phyloP scores from a whole-genome alignment of 1,140 invertebrate species.

The Cydia splendana region DNA sequence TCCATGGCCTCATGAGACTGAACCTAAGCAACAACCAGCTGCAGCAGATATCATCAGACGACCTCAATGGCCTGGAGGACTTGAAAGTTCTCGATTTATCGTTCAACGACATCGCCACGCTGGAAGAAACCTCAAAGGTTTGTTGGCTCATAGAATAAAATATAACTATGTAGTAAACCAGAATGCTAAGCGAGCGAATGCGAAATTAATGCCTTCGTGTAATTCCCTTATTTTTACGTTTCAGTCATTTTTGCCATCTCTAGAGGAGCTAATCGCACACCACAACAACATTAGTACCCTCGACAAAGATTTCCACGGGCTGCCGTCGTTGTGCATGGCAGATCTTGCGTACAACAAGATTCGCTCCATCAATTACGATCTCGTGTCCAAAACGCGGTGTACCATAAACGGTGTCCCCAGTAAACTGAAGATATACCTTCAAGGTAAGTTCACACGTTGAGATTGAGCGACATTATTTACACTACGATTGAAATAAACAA shows the following conservation, averaged over 20 bases:
- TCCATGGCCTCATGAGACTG: slow-evolving; percentile 85
- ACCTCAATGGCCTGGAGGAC: slow-evolving; percentile 86
- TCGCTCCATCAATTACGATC: slow-evolving; percentile 83
- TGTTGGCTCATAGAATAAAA: slow-evolving; percentile 43
- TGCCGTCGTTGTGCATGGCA: slow-evolving; percentile 88
- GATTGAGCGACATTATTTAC: background rate
- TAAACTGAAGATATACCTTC: slow-evolving; percentile 87
- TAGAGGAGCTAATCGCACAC: slow-evolving; percentile 87
- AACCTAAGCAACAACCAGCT: slow-evolving; percentile 88
- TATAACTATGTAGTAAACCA: slow-evolving; percentile 16
- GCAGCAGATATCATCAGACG: slow-evolving; percentile 85
- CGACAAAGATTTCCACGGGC: slow-evolving; percentile 88
- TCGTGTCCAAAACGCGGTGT: slow-evolving; percentile 89
- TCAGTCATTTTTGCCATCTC: slow-evolving; percentile 87
- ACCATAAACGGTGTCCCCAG: slow-evolving; percentile 87
- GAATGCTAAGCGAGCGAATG: slow-evolving; percentile 46
- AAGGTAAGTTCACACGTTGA: slow-evolving; percentile 80
- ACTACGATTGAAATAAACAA: too few relatives aligned
- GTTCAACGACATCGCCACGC: slow-evolving; percentile 85
- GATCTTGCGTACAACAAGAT: slow-evolving; percentile 89
- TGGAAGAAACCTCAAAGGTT: slow-evolving; percentile 90
- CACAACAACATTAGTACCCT: slow-evolving; percentile 86
- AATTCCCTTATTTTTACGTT: slow-evolving; percentile 52
- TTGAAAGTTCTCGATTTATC: slow-evolving; percentile 88
- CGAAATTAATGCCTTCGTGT: slow-evolving; percentile 40